Base-by-base conservation (phyloP, 1,140 invertebrate species). In the Heliconius nattereri region DNA sequence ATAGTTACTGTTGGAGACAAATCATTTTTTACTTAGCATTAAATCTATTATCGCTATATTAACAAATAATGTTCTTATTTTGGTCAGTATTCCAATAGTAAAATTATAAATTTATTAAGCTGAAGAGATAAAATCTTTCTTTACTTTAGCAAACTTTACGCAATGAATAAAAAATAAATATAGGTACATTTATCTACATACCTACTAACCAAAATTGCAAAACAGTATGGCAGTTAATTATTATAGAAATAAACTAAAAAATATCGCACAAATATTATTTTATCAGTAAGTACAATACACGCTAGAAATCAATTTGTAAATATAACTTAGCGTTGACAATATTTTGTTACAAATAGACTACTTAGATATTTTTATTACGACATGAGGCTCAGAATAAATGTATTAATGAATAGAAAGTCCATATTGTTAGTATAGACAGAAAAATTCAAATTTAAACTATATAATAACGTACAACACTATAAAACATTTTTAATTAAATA, bases 191-290 rank as follows among this genome's bases (percentile, higher is more conserved):
- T 45, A 45, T 45, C 40, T 45, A 45, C 40, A 45, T 45, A 45
- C 32, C 32, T 7, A 7, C 40, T 45, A 45, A 45, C 13, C 40
- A 16, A 6, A 45, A 45, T 45, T 66, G 26, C 60, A 29, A 29
- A 66, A 26, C 13, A 66, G 13, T 66, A 60, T 23, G 7, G 54
- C 54, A 60, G n/a, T 66, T 66, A 26, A 29, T 66, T 19, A 16
- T 66, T 13, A 66, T 13, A 66, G 60, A 29, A 26, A 66, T 26
- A 66, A 66, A 66, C 13, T 66, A 66, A 66, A 66, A 66, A 29
- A 29, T 66, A 66, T 66, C 60, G 60, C 60, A 66, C 60, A 66
- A 66, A 29, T 66, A 66, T 66, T 66, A 66, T 66, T 66, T 66
- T 66, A 66, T 66, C 60, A 16, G 7, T 66, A 66, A 29, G 60